These are phyloP conservation scores for Limanda limanda DNA, from an alignment of 2,113 vertebrate genomes.

Conservation along the genomic window DNA sequence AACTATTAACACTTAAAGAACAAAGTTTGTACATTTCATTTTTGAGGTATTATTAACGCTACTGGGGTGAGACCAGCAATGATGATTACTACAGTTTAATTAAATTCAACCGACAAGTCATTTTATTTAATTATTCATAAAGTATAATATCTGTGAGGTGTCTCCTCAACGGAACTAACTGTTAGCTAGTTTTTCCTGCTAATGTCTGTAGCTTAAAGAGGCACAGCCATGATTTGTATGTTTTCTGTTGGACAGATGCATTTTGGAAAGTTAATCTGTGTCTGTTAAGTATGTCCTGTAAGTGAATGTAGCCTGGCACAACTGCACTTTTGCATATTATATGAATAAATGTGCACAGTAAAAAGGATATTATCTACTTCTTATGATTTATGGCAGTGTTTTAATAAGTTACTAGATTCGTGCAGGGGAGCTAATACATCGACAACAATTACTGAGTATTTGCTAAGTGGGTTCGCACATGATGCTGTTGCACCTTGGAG, in stretches of 20 bases:
- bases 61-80: not conserved
- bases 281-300: no score
- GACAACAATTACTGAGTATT: no score
- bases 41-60: not conserved
- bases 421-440: no score
- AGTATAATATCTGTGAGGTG: not conserved
- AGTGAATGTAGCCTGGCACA: no score
- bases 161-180: not conserved
- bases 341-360: no score
- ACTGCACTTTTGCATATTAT: no score
- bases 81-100: not conserved
- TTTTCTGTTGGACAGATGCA: not conserved
- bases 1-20: no score
- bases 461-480: no score
- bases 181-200: not conserved
- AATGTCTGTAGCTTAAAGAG: not conserved
- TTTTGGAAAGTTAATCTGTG: not conserved
- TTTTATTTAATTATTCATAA: slow-evolving; percentile 2
- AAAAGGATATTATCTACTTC: no score
- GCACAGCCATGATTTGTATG: not conserved
- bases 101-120: not conserved
- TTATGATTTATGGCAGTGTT: no score
- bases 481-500: no score
- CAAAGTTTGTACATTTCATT: not conserved
- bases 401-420: no score